These are phyloP conservation scores for Wiebesia pumilae DNA, from an alignment of 1,140 invertebrate genomes.

Conservation along the genomic window DNA sequence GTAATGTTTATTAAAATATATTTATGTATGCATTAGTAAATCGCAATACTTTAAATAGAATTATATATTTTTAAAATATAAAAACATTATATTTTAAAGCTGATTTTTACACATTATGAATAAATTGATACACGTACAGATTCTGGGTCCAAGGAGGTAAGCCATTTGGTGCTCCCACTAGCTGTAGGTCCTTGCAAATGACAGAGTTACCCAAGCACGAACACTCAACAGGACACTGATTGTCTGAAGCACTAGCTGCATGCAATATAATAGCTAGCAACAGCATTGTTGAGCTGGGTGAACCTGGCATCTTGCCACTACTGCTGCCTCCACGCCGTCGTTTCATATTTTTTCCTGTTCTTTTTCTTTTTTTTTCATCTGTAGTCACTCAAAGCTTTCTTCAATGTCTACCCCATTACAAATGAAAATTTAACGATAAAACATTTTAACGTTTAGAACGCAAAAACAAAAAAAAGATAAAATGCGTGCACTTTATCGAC, in stretches of 20 bases:
- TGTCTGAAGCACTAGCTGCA: constrained; percentile 34
- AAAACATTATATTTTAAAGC: not conserved
- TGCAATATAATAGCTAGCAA: constrained; percentile 32
- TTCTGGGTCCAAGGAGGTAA: constrained; percentile 71
- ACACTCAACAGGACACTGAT: constrained; percentile 70
- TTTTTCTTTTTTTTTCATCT: not conserved
- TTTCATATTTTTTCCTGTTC: not conserved
- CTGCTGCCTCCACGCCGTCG: constrained; percentile 16
- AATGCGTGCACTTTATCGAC: not conserved
- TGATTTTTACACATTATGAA: not conserved
- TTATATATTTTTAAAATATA: not conserved
- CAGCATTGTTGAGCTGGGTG: not conserved
- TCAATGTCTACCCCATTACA: not conserved
- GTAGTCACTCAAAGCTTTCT: not conserved
- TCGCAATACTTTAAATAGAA: not conserved
- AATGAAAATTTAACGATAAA: not conserved
- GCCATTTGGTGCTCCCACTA: constrained; percentile 68
- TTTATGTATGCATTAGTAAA: not conserved
- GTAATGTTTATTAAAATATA: too few relatives aligned
- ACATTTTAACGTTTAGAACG: not conserved
- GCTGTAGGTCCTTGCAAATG: constrained; percentile 65
- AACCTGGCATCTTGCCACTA: not conserved
- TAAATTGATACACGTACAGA: constrained; percentile 62
- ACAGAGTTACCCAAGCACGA: constrained; percentile 69
- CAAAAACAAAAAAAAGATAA: not conserved